Base-by-base conservation (phyloP, 2,113 vertebrate species). In the Hystrix cristata region DNA sequence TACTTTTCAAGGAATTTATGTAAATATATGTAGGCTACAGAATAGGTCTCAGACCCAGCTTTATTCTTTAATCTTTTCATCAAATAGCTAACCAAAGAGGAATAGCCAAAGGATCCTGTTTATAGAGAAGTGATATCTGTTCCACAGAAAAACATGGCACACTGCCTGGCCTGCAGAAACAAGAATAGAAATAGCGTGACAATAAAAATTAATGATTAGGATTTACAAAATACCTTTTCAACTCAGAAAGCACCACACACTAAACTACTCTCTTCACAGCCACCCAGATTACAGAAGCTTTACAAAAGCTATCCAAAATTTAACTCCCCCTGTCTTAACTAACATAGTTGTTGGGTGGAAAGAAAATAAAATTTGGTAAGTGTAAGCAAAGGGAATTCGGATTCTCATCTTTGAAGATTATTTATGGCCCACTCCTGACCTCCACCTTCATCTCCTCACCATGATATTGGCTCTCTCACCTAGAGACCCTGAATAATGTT, bases 1-100 rank as follows among this genome's bases (percentile, higher is more conserved):
- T 98, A 95, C 94, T 98, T 97, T 97, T 89, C 88, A 92, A 97
- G 64, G 97, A 97, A 98, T 98, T 97, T 98, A 98, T 98, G 98
- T 98, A 98, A 97, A 98, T 98, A 97, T 97, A 97, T 97, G 97
- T 94, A 91, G 79, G 89, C 94, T 94, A 95, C 96, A 97, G 96
- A 97, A 97, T 95, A 92, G 92, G 88, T 89, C 92, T 95, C 87
- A 96, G 95, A 96, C 96, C 96, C 93, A 97, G 97, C 92, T 97
- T 96, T 95, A 95, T 96, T 96, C 96, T 97, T 97, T 97, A 97
- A 98, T 97, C 97, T 97, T 98, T 98, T 98, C 95, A 97, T 97
- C 96, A 97, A 93, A 96, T 87, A 97, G 93, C 95, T 95, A 85
- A 87, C 79, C 81, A 97, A 91, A 96, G 84, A 38, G 6, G 62